Evolutionary conservation across 2,113 vertebrate genomes (phyloP).

Genomic region (Erinaceus europaeus): DNA sequence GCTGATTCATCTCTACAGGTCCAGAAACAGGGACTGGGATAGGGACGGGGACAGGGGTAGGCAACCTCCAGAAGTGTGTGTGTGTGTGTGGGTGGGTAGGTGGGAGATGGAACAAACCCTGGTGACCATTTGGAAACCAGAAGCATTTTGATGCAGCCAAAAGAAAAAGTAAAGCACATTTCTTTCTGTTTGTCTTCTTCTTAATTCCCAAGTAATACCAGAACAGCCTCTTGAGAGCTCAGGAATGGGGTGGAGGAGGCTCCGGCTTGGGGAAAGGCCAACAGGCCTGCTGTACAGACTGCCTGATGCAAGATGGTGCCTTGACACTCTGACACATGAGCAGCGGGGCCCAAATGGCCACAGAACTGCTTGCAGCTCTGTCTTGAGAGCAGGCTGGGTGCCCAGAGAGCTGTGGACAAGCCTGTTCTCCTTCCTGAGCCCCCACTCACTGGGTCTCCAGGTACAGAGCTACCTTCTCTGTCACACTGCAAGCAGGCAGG

Average conservation of each 20-base stretch:
- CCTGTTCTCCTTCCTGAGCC: not conserved
- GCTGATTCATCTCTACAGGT: not conserved
- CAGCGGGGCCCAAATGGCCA: not conserved
- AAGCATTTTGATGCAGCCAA: conserved; percentile 14
- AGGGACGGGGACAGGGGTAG: no score
- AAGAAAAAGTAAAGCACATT: not conserved
- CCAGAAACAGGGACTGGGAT: no score
- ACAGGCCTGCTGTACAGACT: not conserved
- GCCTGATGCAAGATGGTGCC: no score
- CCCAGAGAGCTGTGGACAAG: not conserved
- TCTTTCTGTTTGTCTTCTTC: conserved; percentile 23
- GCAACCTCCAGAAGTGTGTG: no score
- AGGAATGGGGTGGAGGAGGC: not conserved
- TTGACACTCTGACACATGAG: fast-evolving
- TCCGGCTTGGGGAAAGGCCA: not conserved
- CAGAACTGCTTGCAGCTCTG: not conserved
- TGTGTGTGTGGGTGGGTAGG: not conserved
- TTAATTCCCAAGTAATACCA: conserved; percentile 4
- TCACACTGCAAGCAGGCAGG: no score
- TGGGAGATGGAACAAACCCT: not conserved
- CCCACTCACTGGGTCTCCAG: no score
- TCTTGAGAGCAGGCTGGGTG: not conserved
- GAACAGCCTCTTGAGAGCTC: fast-evolving
- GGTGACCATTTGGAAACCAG: conserved; percentile 14
- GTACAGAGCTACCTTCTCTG: no score